Evolutionary conservation across 53 echinoderm and acorn worm species (phyloP), one percentile per base, ranked within the genome.

Genomic region (Zoroaster sp.): DNA sequence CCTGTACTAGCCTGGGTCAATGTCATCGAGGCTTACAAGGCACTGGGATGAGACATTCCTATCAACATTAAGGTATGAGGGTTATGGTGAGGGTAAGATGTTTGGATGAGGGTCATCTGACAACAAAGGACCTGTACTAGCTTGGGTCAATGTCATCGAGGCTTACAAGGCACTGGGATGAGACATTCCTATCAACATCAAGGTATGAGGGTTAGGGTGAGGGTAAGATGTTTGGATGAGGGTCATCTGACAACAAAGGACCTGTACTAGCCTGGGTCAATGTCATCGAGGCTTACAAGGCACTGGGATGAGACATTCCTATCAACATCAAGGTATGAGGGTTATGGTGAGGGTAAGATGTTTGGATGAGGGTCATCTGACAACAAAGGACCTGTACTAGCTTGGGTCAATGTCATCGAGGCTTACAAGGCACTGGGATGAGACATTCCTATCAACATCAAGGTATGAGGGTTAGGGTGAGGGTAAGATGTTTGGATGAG

Each of bases 121-220:
- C 79, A 91, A 95, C 86, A 95, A 95, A 59, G 93, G 91, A 71
- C 95, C 93, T 0, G 93, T 91, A 32, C 54, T 91, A 35, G 69
- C 88, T 21, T 95, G 93, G 93, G 33, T 95, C 74, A 97, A 97
- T 49, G 91, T 91, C 51, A 97, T 97, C 8, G 97, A 97, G 54
- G 97, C 97, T 2, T 95, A 95, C 89, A 76, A 94, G 15, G 94
- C 94, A 2, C 78, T 97, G 8, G 87, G 77, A 28, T 85, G 80
- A 17, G 97, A 97, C 14, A 92, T 97, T 15, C 97, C 97, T 3
- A 94, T 95, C 77, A 95, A 97, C 55, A 95, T 97, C 39, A 97
- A 97, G 95, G 97, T 97, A 88, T 5, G 21, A n/a, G 21, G 1
- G 28, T 12, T 0, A 47, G 47, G 34, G 12, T 2, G 1, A 21